Conservation (phyloP, 1,140 invertebrate species). For the Lordiphosa clarofinis region DNA sequence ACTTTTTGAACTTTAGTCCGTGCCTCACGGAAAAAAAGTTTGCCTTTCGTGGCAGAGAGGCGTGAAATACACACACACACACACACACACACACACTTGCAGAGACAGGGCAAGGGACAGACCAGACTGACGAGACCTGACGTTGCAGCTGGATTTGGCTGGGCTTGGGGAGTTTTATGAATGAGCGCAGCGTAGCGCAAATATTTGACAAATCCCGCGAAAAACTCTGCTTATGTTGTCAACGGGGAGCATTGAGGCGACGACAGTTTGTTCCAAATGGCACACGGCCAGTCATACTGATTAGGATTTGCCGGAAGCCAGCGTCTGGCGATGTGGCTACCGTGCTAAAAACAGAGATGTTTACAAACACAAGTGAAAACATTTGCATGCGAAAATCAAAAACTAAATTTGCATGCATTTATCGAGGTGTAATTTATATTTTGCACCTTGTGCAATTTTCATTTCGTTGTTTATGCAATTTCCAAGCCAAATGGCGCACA, state of each 20-base stretch:
- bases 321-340: conserved; percentile 1
- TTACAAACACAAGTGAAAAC: conserved; percentile 6
- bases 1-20: conserved; percentile 65
- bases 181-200: conserved; percentile 71
- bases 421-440: conserved; percentile 67
- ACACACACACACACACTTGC: neutral
- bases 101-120: conserved; percentile 3
- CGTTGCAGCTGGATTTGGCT: conserved; percentile 27
- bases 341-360: conserved; percentile 8
- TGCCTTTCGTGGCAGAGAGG: conserved; percentile 31
- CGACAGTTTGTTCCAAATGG: conserved; percentile 25
- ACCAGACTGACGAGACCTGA: conserved; percentile 28
- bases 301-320: conserved; percentile 16
- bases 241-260: conserved; percentile 25
- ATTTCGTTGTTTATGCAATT: conserved; percentile 64
- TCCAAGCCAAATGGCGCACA: conserved; percentile 31
- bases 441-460: conserved; percentile 37
- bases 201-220: conserved; percentile 76
- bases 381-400: conserved; percentile 45
- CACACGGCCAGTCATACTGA: conserved; percentile 19
- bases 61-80: conserved; percentile 44
- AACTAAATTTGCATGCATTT: conserved; percentile 57
- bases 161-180: conserved; percentile 21
- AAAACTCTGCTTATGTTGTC: conserved; percentile 73
- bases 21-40: conserved; percentile 49